A percentile compares a stretch with the other conserved stretches of the same genome.
Conservation (phyloP, 2,113 vertebrate genomes). For the Erythrolamprus reginae region DNA sequence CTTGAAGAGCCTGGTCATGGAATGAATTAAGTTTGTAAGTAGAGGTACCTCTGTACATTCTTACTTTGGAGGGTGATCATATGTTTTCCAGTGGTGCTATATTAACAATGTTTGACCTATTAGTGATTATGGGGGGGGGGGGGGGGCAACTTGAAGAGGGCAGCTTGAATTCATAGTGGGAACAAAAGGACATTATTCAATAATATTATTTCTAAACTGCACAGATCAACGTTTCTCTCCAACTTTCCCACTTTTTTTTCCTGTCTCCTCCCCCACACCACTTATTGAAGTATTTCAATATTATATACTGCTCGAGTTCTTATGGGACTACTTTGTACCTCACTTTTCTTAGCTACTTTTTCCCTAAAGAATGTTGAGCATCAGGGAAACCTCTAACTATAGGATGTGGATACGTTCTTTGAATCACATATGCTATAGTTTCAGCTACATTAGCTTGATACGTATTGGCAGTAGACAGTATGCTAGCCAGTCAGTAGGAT, state of each 20-base stretch:
- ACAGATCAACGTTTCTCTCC: background rate
- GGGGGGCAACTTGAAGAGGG: background rate
- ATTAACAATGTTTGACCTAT: background rate
- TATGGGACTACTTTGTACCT: background rate
- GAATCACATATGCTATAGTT: background rate
- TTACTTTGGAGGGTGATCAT: background rate
- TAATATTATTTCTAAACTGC: background rate
- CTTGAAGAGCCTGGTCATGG: too few species aligned
- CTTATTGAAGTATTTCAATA: background rate
- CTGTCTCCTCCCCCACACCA: background rate
- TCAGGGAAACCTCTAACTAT: background rate
- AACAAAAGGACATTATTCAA: background rate
- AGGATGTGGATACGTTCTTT: background rate
- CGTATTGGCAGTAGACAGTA: background rate
- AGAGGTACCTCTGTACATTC: too few species aligned
- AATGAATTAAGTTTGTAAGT: too few species aligned
- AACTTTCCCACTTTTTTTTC: too few species aligned
- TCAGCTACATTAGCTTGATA: background rate
- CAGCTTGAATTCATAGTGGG: background rate
- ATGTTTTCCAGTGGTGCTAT: background rate
- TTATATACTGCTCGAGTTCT: background rate
- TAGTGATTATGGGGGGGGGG: background rate
- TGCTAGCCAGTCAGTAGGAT: background rate
- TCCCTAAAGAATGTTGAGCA: background rate
- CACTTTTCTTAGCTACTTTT: background rate